A percentile compares a stretch with the other conserved stretches of the same genome.
phyloP scores from a whole-genome alignment of 2,888 invertebrate genomes.

The Leptinotarsa tumamoca region DNA sequence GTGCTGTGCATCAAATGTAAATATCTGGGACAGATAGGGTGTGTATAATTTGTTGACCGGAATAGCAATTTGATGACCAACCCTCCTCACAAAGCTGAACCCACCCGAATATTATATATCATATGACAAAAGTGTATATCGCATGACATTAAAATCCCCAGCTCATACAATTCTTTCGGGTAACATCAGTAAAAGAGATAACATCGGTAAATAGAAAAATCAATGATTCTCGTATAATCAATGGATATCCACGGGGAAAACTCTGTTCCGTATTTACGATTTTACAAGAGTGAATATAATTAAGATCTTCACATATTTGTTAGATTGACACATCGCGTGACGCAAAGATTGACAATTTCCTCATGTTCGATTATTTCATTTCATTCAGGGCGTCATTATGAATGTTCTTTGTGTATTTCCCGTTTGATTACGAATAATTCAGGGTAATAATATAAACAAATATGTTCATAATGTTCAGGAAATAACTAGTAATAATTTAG shows the following conservation, averaged over 20 bases:
- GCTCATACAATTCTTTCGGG: slow-evolving; percentile 9
- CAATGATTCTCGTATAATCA: background rate
- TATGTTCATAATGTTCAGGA: too few species aligned
- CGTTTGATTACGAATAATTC: too few species aligned
- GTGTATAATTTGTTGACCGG: slow-evolving; percentile 13
- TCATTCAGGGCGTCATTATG: background rate
- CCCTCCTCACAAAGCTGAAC: slow-evolving; percentile 8
- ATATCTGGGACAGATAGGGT: slow-evolving; percentile 13
- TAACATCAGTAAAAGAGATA: background rate
- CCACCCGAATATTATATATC: slow-evolving; percentile 16
- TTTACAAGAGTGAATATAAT: background rate
- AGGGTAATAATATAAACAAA: too few species aligned
- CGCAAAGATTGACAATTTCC: background rate
- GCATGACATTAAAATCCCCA: slow-evolving; percentile 15
- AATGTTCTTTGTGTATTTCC: background rate
- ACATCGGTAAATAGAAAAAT: background rate
- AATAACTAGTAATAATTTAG: too few species aligned
- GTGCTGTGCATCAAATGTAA: slow-evolving; percentile 8
- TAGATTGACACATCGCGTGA: slow-evolving; percentile 9
- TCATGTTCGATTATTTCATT: background rate
- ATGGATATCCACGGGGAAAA: background rate
- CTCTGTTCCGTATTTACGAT: background rate
- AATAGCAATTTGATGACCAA: slow-evolving; percentile 15
- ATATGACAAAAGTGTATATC: slow-evolving; percentile 10
- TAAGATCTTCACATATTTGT: background rate